These are phyloP conservation scores for Cettia cetti DNA, from an alignment of 2,113 vertebrate genomes.

Conservation along the genomic window DNA sequence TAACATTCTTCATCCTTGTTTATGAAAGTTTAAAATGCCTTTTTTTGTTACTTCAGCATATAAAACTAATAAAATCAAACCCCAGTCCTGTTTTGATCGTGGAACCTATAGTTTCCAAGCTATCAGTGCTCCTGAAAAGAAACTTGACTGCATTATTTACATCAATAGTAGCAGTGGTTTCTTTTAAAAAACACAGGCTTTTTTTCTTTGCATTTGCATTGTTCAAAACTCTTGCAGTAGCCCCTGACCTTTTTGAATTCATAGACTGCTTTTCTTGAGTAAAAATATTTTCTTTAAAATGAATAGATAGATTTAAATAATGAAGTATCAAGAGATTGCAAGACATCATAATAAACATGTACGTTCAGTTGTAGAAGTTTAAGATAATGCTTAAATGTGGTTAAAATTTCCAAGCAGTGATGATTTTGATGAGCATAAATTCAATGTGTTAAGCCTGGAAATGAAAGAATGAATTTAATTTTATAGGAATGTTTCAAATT, in stretches of 20 bases:
- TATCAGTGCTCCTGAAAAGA: neutral
- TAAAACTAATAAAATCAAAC: neutral
- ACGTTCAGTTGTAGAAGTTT: neutral
- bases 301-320: neutral
- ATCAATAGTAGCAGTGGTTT: neutral
- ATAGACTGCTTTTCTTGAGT: neutral
- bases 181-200: neutral
- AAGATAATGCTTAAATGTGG: neutral
- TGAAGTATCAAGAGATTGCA: fast-evolving
- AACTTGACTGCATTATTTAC: neutral
- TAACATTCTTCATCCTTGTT: neutral
- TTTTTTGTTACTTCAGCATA: neutral
- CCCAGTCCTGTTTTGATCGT: neutral
- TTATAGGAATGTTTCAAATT: constrained; percentile 32
- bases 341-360: neutral
- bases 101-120: neutral
- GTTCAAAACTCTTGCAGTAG: neutral
- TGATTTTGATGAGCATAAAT: neutral
- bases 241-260: neutral
- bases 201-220: neutral
- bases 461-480: constrained; percentile 13
- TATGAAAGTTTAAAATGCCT: neutral
- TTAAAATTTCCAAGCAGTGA: neutral
- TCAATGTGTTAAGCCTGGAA: neutral
- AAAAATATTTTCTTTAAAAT: neutral